Conservation (phyloP, 2,888 invertebrate genomes). For the Heliconius hortense region DNA sequence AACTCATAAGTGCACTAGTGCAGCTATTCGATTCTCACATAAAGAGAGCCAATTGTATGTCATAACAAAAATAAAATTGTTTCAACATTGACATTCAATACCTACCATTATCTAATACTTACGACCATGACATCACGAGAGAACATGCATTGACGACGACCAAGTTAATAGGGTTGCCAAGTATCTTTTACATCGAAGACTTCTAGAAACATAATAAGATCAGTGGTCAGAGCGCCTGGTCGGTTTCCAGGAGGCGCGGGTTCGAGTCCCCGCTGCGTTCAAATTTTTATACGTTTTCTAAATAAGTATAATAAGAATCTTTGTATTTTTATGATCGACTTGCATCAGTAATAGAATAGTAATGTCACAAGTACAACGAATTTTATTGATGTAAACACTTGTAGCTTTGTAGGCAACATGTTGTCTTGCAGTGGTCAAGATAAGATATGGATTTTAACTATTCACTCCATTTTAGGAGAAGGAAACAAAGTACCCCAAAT, state of each 20-base stretch:
- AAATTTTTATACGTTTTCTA: too few relatives aligned
- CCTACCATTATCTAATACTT: conserved; percentile 25
- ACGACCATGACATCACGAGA: conserved; percentile 19
- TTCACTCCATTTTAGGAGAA: neutral
- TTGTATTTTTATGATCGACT: neutral
- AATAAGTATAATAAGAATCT: too few relatives aligned
- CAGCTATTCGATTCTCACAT: neutral
- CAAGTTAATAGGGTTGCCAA: conserved; percentile 1
- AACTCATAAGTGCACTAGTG: neutral
- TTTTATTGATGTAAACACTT: neutral
- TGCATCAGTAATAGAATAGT: neutral
- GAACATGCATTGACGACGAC: conserved; percentile 23
- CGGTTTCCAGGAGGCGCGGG: too few relatives aligned
- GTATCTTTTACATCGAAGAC: neutral
- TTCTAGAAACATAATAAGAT: neutral
- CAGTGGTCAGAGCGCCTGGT: too few relatives aligned
- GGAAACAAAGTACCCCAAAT: neutral
- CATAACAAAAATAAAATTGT: conserved; percentile 19
- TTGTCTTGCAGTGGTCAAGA: neutral
- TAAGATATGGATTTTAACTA: neutral
- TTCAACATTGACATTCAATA: conserved; percentile 31
- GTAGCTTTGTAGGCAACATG: neutral
- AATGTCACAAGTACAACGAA: neutral
- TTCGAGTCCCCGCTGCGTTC: too few relatives aligned
- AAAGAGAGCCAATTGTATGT: conserved; percentile 23